phyloP scores from a whole-genome alignment of 2,797 vertebrate species.

The Graptemys geographica region DNA sequence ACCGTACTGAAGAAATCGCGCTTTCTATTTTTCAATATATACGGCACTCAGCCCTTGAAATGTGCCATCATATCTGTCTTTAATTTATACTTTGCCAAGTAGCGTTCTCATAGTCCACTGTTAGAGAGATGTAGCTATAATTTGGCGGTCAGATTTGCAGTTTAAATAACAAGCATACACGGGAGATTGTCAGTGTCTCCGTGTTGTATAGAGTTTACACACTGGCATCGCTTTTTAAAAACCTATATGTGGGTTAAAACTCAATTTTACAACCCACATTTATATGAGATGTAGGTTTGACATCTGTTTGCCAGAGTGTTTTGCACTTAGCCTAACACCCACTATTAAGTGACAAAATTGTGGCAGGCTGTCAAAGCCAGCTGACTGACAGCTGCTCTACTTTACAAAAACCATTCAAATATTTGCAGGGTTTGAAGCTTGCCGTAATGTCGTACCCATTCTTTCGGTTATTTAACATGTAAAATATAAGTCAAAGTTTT shows the following conservation, averaged over 20 bases:
- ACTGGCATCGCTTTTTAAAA: conserved; percentile 54
- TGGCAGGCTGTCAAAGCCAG: conserved; percentile 91
- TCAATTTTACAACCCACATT: conserved; percentile 78
- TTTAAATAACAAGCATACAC: conserved; percentile 49
- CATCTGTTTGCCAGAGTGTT: conserved; percentile 88
- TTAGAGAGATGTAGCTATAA: conserved; percentile 11
- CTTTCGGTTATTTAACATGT: conserved; percentile 79
- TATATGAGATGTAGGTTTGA: conserved; percentile 82
- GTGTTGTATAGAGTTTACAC: conserved; percentile 64
- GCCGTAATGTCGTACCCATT: conserved; percentile 76
- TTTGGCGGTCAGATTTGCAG: conserved; percentile 53
- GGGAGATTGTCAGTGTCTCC: conserved; percentile 50
- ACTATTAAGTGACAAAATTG: conserved; percentile 85
- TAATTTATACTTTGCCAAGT: conserved; percentile 56
- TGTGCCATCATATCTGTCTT: conserved; percentile 35
- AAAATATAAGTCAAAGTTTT: conserved; percentile 82
- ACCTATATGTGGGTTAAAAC: conserved; percentile 76
- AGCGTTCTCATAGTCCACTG: conserved; percentile 17
- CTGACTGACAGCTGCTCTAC: conserved; percentile 90
- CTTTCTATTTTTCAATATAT: not conserved
- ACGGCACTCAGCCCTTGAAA: conserved; percentile 4
- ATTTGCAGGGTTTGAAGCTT: conserved; percentile 82
- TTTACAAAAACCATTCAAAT: conserved; percentile 82
- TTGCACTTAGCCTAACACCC: conserved; percentile 85
- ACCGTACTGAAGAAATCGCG: not conserved